A percentile compares a stretch with the other conserved stretches of the same genome.
These are phyloP conservation scores for Chrysolophus pictus DNA, from an alignment of 2,797 vertebrate species.

Conservation along the genomic window DNA sequence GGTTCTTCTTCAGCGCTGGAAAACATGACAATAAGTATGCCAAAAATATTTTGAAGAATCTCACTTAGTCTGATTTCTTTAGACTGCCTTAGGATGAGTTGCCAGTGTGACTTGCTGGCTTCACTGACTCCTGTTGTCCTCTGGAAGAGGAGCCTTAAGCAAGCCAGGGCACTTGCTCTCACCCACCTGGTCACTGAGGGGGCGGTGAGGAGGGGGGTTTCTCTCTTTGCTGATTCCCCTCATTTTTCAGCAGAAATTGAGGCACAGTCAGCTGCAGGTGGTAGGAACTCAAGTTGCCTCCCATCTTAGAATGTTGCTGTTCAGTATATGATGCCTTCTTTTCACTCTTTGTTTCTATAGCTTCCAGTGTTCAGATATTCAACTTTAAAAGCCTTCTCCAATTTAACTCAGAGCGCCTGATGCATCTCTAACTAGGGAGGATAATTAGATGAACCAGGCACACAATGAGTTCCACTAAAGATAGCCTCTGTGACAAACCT, in stretches of 20 bases:
- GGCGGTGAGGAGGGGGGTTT: neutral
- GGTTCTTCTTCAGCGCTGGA: neutral
- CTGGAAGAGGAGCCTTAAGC: neutral
- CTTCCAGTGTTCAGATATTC: constrained; percentile 48
- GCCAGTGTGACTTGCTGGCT: neutral
- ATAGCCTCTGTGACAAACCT: constrained; percentile 38
- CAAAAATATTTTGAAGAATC: neutral
- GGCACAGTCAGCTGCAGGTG: neutral
- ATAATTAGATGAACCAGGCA: constrained; percentile 59
- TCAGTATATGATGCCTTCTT: constrained; percentile 21
- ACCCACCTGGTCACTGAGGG: neutral
- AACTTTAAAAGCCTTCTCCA: constrained; percentile 47
- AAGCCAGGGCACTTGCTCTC: neutral
- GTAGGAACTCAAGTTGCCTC: neutral
- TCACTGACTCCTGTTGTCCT: neutral
- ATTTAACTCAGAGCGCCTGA: constrained; percentile 38
- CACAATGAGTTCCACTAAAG: neutral
- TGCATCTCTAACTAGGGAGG: constrained; percentile 55
- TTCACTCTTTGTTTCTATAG: constrained; percentile 32
- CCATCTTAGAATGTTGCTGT: neutral
- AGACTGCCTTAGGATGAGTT: neutral
- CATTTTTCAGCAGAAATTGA: neutral
- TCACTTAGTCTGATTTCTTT: neutral
- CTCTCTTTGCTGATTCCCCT: neutral
- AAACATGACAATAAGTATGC: neutral